Evolutionary conservation across 2,113 vertebrate species (phyloP).

Genomic region (Otus sunia): DNA sequence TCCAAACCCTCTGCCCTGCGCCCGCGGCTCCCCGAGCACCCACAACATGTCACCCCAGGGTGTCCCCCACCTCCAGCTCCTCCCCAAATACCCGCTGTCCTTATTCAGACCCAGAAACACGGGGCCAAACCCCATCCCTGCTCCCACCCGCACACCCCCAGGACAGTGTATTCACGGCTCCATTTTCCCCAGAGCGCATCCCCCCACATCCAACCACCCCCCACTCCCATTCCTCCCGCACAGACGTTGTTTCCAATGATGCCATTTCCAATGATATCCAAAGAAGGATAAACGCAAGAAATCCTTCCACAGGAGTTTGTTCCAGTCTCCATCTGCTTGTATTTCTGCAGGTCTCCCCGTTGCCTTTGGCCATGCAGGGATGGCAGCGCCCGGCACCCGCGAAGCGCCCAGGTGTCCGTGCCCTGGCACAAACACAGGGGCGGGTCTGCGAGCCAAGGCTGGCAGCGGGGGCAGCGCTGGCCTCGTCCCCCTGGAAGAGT

Average conservation of each 20-base stretch:
- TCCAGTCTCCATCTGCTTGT: neutral
- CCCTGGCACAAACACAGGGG: fast-evolving
- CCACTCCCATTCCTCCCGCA: neutral
- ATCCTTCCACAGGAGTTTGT: neutral
- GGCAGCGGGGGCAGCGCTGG: neutral
- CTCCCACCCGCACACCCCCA: neutral
- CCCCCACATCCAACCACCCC: neutral
- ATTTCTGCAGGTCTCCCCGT: fast-evolving
- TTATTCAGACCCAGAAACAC: neutral
- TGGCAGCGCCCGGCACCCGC: fast-evolving
- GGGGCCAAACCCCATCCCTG: neutral
- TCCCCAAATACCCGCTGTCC: neutral
- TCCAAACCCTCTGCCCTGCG: neutral
- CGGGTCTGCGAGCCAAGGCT: neutral
- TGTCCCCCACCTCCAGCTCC: neutral
- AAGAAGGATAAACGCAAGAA: neutral
- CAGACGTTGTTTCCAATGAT: fast-evolving
- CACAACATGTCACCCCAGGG: fast-evolving
- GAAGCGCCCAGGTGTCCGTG: fast-evolving
- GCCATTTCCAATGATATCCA: no score
- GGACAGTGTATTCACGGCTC: fast-evolving
- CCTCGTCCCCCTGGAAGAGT: fast-evolving
- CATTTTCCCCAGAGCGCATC: neutral
- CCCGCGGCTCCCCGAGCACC: fast-evolving
- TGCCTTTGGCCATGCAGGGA: neutral